Conservation (phyloP, 2,797 vertebrate genomes). For the Sebastes hubbsi region DNA sequence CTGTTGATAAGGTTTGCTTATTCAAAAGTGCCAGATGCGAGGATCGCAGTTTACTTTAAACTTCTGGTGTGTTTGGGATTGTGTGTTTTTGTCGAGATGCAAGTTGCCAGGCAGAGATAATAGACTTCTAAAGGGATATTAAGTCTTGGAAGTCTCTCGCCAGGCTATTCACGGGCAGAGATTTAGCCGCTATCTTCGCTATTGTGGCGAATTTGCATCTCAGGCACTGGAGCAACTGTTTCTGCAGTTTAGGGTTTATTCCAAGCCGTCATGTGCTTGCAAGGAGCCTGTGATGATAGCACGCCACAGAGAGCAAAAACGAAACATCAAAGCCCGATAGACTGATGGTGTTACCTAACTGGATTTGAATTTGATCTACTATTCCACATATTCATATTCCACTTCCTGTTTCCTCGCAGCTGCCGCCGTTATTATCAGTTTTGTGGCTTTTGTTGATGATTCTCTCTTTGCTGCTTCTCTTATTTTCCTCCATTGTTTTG, state of each 20-base stretch:
- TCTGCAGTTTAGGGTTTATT: constrained; percentile 85
- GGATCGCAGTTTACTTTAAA: constrained; percentile 54
- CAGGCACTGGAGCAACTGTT: constrained; percentile 82
- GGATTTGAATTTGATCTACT: constrained; percentile 62
- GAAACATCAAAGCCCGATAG: constrained; percentile 76
- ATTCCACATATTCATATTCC: constrained; percentile 19
- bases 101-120: constrained; percentile 88
- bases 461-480: constrained; percentile 4
- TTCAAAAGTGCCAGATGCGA: constrained; percentile 54
- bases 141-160: constrained; percentile 88
- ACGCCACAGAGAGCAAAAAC: constrained; percentile 26
- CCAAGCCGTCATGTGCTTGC: constrained; percentile 83
- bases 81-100: constrained; percentile 77
- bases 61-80: constrained; percentile 9
- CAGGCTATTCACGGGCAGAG: constrained; percentile 87
- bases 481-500: constrained; percentile 35
- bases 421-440: background rate
- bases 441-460: background rate
- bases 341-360: constrained; percentile 85
- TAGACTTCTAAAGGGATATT: constrained; percentile 88
- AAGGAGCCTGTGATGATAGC: constrained; percentile 85
- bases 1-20: constrained; percentile 86
- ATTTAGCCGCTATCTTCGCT: constrained; percentile 87
- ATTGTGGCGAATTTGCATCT: constrained; percentile 89
- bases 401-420: constrained; percentile 29